Percentiles rank a stretch among this genome's conserved stretches.
Conservation (phyloP, 2,888 invertebrate genomes). For the Lagria hirta region DNA sequence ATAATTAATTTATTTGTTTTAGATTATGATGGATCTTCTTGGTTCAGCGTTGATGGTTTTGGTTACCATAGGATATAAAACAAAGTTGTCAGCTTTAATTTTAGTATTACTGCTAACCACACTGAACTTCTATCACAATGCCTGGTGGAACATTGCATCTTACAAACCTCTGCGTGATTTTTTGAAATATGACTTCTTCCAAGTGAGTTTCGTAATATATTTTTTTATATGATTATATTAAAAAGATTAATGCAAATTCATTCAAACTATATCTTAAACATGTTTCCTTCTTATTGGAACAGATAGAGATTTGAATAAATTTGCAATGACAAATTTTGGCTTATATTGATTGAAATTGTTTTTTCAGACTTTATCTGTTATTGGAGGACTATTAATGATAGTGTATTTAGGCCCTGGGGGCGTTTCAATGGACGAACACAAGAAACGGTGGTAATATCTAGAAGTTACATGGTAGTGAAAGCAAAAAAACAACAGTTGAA, state of each 20-base stretch:
- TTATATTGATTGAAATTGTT: conserved; percentile 4
- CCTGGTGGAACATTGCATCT: conserved; percentile 96
- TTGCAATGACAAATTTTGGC: too few relatives aligned
- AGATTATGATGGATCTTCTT: conserved; percentile 89
- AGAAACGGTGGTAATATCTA: conserved; percentile 88
- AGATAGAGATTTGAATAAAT: too few relatives aligned
- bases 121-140: conserved; percentile 96
- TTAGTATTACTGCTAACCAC: conserved; percentile 84
- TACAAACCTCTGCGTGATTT: conserved; percentile 97
- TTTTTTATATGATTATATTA: conserved; percentile 1
- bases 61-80: conserved; percentile 97
- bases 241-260: too few relatives aligned
- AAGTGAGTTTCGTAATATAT: conserved; percentile 62
- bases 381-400: conserved; percentile 97
- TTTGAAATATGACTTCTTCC: conserved; percentile 99
- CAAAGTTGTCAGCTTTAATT: conserved; percentile 94
- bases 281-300: too few relatives aligned
- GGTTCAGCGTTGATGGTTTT: conserved; percentile 94
- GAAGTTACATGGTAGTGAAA: conserved; percentile 16
- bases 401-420: conserved; percentile 98
- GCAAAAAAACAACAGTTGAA: too few relatives aligned
- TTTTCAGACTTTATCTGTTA: conserved; percentile 91
- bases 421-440: conserved; percentile 99
- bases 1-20: conserved; percentile 42
- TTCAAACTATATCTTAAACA: too few relatives aligned